A percentile compares a stretch with the other conserved stretches of the same genome.
These are phyloP conservation scores for Drosophila rubida DNA, from an alignment of 2,888 invertebrate species.

Conservation along the genomic window DNA sequence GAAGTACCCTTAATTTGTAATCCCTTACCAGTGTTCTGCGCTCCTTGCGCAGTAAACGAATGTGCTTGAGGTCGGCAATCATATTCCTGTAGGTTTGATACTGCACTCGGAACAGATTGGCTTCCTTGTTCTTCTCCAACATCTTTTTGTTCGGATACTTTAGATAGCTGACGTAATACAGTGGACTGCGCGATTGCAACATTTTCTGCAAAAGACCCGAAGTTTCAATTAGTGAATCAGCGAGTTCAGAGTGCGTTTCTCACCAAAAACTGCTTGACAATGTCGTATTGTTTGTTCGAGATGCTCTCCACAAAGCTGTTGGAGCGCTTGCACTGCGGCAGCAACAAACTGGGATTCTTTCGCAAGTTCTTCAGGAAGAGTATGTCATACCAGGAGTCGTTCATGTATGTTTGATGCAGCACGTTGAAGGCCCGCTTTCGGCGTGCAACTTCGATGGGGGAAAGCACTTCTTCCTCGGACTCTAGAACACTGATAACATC, in stretches of 20 bases:
- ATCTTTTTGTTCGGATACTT: conserved; percentile 73
- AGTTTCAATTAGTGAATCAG: background rate
- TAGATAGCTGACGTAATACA: conserved; percentile 74
- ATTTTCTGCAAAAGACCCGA: conserved; percentile 74
- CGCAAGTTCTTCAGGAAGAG: conserved; percentile 75
- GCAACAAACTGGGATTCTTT: conserved; percentile 67
- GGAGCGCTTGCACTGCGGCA: conserved; percentile 74
- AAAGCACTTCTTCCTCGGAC: conserved; percentile 67
- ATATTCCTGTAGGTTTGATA: conserved; percentile 82
- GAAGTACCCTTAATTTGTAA: background rate
- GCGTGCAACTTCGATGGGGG: conserved; percentile 78
- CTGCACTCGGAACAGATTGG: conserved; percentile 78
- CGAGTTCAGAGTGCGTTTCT: no score
- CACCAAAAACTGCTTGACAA: conserved; percentile 79
- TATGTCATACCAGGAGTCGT: conserved; percentile 81
- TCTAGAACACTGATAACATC: conserved; percentile 81
- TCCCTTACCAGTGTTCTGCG: conserved; percentile 67
- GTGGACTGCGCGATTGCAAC: conserved; percentile 81
- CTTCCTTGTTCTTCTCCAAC: conserved; percentile 64
- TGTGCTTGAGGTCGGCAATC: conserved; percentile 71
- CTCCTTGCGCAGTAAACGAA: conserved; percentile 62
- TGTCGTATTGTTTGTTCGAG: conserved; percentile 70
- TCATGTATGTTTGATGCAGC: conserved; percentile 81
- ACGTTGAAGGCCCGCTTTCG: conserved; percentile 74
- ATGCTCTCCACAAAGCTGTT: conserved; percentile 60